Percentiles rank a stretch among this genome's conserved stretches.
Evolutionary conservation across 2,113 vertebrate species (phyloP).

Genomic region (Origma solitaria): DNA sequence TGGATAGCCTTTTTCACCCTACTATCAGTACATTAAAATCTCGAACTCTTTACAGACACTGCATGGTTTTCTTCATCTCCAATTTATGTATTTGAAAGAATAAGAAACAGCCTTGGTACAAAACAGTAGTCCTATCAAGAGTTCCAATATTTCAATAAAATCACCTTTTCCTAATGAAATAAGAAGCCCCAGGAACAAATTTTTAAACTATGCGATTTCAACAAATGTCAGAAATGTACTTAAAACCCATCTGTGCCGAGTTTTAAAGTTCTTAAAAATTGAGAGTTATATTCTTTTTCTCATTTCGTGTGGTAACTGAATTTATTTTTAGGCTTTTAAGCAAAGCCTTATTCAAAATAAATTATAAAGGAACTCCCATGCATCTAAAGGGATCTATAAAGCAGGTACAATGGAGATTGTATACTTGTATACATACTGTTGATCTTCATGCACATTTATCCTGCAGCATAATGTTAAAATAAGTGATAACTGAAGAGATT

Average conservation of each 20-base stretch:
- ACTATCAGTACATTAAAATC: background rate
- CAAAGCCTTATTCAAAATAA: background rate
- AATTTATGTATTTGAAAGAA: background rate
- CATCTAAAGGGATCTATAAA: conserved; percentile 44
- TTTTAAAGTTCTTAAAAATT: conserved; percentile 52
- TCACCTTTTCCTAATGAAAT: background rate
- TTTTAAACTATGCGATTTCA: background rate
- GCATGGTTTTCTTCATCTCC: background rate
- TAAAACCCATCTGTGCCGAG: conserved; percentile 27
- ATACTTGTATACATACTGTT: conserved; percentile 74
- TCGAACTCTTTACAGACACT: conserved; percentile 53
- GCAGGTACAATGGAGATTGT: background rate
- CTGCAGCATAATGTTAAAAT: conserved; percentile 78
- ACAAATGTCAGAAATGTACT: conserved; percentile 65
- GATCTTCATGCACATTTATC: conserved; percentile 72
- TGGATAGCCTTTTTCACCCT: background rate
- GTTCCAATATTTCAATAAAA: background rate
- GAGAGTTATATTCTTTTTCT: background rate
- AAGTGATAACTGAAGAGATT: conserved; percentile 69
- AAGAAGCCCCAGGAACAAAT: background rate
- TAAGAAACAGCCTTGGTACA: background rate
- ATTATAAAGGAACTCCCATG: conserved; percentile 25
- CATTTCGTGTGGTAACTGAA: background rate
- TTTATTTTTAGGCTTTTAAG: conserved; percentile 5
- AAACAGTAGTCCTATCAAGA: background rate